Conservation (phyloP, 2,888 invertebrate genomes). For the Cantharis rustica region DNA sequence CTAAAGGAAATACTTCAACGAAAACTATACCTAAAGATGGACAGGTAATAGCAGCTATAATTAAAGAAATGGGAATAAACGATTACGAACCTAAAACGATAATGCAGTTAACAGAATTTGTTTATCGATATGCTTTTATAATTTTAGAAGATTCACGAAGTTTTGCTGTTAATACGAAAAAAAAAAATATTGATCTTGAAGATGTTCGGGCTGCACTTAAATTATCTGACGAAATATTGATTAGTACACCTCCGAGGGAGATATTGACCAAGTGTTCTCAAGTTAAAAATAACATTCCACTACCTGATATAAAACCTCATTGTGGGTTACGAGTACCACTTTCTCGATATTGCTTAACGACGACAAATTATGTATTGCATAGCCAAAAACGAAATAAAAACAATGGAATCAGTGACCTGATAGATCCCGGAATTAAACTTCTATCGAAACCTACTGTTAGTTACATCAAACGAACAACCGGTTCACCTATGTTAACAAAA, state of each 20-base stretch:
- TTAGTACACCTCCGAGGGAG: slow-evolving; percentile 90
- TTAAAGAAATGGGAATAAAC: too few species aligned
- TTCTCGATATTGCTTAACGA: slow-evolving; percentile 88
- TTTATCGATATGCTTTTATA: slow-evolving; percentile 86
- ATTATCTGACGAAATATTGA: slow-evolving; percentile 85
- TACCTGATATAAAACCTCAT: slow-evolving; percentile 93
- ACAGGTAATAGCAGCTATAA: too few species aligned
- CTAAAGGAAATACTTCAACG: slow-evolving; percentile 60
- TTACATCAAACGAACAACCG: slow-evolving; percentile 57
- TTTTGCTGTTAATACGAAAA: slow-evolving; percentile 90
- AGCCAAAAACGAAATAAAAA: slow-evolving; percentile 48
- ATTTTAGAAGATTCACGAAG: slow-evolving; percentile 90
- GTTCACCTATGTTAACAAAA: slow-evolving; percentile 50
- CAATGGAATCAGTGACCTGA: slow-evolving; percentile 44
- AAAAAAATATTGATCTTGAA: slow-evolving; percentile 89
- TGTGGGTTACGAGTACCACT: slow-evolving; percentile 92
- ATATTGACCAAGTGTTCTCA: slow-evolving; percentile 84
- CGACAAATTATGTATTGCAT: slow-evolving; percentile 68
- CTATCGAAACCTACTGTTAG: slow-evolving; percentile 61
- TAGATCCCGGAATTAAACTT: slow-evolving; percentile 52
- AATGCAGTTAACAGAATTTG: too few species aligned
- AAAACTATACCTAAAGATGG: slow-evolving; percentile 57
- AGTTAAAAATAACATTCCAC: slow-evolving; percentile 82
- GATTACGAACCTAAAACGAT: too few species aligned
- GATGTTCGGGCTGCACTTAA: slow-evolving; percentile 92